Evolutionary conservation across 2,113 vertebrate genomes (phyloP).

Genomic region (Ceratotherium simum): DNA sequence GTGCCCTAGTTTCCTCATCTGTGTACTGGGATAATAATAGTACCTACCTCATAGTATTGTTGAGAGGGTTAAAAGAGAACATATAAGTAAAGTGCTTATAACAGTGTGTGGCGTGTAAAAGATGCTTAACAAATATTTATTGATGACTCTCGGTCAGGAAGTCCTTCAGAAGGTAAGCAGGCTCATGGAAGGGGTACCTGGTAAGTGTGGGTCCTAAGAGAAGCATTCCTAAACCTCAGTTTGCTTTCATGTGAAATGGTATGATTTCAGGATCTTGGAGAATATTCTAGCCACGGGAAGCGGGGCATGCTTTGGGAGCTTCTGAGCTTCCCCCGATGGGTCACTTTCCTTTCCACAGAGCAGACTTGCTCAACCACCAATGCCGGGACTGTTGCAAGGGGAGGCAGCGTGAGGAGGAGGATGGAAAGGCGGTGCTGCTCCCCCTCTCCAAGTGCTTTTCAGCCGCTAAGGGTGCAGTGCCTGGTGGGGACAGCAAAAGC

Average conservation of each 20-base stretch:
- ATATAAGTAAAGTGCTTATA: neutral
- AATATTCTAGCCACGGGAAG: neutral
- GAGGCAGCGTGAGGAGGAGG: neutral
- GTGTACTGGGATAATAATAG: neutral
- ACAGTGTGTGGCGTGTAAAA: neutral
- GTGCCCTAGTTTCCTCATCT: neutral
- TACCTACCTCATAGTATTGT: neutral
- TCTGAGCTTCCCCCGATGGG: neutral
- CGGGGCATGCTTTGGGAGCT: neutral
- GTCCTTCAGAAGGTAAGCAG: neutral
- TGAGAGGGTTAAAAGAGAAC: neutral
- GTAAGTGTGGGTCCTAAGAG: neutral
- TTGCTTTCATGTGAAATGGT: neutral
- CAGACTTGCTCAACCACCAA: neutral
- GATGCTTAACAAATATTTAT: neutral
- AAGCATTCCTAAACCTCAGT: neutral
- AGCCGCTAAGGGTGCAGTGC: neutral
- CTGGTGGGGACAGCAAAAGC: neutral
- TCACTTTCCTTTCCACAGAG: neutral
- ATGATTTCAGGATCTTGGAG: neutral
- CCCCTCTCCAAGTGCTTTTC: neutral
- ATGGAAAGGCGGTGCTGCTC: neutral
- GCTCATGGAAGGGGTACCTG: neutral
- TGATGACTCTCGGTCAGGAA: neutral
- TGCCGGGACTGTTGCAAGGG: fast-evolving